These are phyloP conservation scores for Megathymus violae DNA, from an alignment of 1,140 invertebrate genomes.

Conservation along the genomic window DNA sequence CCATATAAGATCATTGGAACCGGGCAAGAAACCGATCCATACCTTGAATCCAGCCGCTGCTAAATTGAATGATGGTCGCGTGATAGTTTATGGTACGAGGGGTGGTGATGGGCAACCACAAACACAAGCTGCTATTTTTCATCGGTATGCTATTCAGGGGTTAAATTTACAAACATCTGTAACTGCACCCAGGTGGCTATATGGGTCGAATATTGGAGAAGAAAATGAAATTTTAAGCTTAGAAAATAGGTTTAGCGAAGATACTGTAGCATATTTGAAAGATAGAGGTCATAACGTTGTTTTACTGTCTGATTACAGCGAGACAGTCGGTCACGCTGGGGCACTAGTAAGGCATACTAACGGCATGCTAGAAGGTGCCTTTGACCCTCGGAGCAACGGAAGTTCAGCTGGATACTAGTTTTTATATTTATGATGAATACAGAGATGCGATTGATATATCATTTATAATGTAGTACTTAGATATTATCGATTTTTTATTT, in stretches of 20 bases:
- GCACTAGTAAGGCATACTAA: constrained; percentile 62
- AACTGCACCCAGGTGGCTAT: constrained; percentile 67
- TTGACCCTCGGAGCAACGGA: constrained; percentile 65
- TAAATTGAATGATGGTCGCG: constrained; percentile 61
- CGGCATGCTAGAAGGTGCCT: constrained; percentile 70
- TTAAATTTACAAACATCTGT: constrained; percentile 58
- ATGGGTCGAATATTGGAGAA: constrained; percentile 52
- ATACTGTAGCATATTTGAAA: constrained; percentile 59
- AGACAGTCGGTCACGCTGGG: constrained; percentile 62
- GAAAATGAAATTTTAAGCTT: constrained; percentile 48
- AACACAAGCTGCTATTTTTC: constrained; percentile 73
- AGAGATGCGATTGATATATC: no score
- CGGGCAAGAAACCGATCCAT: constrained; percentile 74
- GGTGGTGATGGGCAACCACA: constrained; percentile 76
- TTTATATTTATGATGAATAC: no score
- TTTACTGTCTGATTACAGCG: constrained; percentile 50
- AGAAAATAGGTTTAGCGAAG: constrained; percentile 60
- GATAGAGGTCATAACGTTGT: constrained; percentile 58
- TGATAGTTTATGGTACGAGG: constrained; percentile 69
- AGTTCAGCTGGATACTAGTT: constrained; percentile 66
- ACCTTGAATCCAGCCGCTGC: constrained; percentile 72
- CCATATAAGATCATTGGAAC: constrained; percentile 55
- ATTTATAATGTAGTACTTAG: no score
- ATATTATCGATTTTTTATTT: no score
- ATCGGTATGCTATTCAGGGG: constrained; percentile 69